Evolutionary conservation across 2,797 vertebrate species (phyloP), one percentile per base, ranked within the genome.

Genomic region (Malacoraja senta): DNA sequence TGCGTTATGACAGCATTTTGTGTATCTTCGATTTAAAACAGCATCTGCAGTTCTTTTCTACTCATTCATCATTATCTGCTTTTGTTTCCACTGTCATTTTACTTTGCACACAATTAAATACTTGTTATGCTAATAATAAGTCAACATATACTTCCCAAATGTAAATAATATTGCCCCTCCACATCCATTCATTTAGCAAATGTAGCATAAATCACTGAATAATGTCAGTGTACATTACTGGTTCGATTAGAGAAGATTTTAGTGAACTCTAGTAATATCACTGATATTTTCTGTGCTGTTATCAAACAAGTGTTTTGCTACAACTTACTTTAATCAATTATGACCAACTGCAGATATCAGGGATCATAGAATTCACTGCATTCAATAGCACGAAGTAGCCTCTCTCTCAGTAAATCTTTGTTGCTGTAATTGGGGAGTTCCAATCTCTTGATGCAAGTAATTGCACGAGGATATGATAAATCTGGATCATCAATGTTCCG

Each of bases 361-460:
- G 90, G 71, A 44, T 12, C 71, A 92, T 76, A 38, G 90, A 97
- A 96, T 53, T 93, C 94, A 93, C 93, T 94, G 92, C 93, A 92
- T 21, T 94, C 94, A 79, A 95, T 94, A n/a, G 95, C 95, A 93
- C 13, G 93, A 8, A 95, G 93, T 58, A 97, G 81, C 53, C 93
- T 96, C 19, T 95, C 2, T 44, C 80, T 93, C 2, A 97, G 95
- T 93, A 95, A 93, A 26, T 93, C 72, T 84, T 94, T 93, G 78
- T 26, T 94, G 90, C 95, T 96, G 93, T 97, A 97, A 93, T 96
- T 96, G 19, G 96, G 97, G 17, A 97, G 96, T 0, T 0, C 0
- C 80, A 97, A 94, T 38, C 0, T 1, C 1, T 0, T 6, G 8
- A 0, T 0, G 93, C 97, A 97, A 21, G 94, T 96, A 74, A 0